Percentiles rank a stretch among this genome's conserved stretches.
Conservation (phyloP, 1,140 invertebrate genomes). For the Drosophila varians region DNA sequence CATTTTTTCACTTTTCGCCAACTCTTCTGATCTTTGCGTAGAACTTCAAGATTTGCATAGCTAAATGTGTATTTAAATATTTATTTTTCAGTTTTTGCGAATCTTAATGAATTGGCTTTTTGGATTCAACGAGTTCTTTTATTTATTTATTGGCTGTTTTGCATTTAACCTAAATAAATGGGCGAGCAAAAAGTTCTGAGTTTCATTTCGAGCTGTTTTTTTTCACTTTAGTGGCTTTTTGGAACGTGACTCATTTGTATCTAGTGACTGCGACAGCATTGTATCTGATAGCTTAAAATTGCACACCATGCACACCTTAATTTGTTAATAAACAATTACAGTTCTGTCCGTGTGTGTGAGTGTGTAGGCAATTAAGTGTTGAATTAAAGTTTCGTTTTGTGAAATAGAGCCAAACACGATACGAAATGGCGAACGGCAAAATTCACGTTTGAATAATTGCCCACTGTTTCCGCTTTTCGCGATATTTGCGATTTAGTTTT, state of each 20-base stretch:
- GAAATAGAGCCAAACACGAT: conserved; percentile 25
- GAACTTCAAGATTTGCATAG: conserved; percentile 55
- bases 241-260: conserved; percentile 50
- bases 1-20: neutral
- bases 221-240: conserved; percentile 17
- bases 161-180: conserved; percentile 63
- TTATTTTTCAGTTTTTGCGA: conserved; percentile 42
- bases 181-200: conserved; percentile 34
- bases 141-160: conserved; percentile 38
- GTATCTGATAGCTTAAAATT: conserved; percentile 10
- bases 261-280: conserved; percentile 2
- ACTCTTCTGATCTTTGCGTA: conserved; percentile 23
- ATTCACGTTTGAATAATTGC: conserved; percentile 54
- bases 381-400: conserved; percentile 32
- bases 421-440: conserved; percentile 28
- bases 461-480: conserved; percentile 54
- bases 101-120: conserved; percentile 52
- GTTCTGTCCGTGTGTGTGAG: conserved; percentile 28
- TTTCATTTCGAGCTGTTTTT: conserved; percentile 9
- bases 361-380: conserved; percentile 56
- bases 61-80: conserved; percentile 70
- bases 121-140: conserved; percentile 3
- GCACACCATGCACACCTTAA: conserved; percentile 46
- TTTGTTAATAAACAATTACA: conserved; percentile 69
- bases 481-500: conserved; percentile 21